Conservation (phyloP, 2,888 invertebrate species). For the Cacoxenus indagator region DNA sequence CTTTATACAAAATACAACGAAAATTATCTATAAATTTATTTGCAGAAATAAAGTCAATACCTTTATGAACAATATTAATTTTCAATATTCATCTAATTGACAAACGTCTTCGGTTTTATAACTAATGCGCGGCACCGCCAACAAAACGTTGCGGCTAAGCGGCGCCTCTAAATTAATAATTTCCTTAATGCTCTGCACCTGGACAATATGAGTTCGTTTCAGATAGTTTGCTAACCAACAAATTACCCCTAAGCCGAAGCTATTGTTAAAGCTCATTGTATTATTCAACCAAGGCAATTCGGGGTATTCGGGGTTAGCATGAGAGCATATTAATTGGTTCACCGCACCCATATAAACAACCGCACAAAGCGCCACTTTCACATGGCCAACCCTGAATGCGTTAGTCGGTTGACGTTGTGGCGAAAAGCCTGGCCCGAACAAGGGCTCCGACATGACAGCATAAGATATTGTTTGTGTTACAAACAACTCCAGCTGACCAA, state of each 20-base stretch:
- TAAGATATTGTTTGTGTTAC: constrained; percentile 78
- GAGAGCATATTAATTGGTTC: constrained; percentile 73
- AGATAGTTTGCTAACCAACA: constrained; percentile 74
- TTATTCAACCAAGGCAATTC: constrained; percentile 82
- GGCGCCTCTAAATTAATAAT: constrained; percentile 66
- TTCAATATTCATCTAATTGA: too few relatives aligned
- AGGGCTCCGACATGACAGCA: constrained; percentile 69
- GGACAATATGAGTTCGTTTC: constrained; percentile 78
- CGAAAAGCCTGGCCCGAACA: constrained; percentile 85
- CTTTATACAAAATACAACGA: too few relatives aligned
- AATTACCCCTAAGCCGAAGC: constrained; percentile 79
- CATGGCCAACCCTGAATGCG: constrained; percentile 74
- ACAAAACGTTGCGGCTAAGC: constrained; percentile 44
- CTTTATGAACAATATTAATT: too few relatives aligned
- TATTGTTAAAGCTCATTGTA: constrained; percentile 85
- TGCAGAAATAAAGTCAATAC: too few relatives aligned
- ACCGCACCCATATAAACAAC: constrained; percentile 64
- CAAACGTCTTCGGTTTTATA: constrained; percentile 43
- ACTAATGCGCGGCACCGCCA: constrained; percentile 38
- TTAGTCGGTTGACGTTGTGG: constrained; percentile 74
- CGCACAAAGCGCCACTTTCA: constrained; percentile 77
- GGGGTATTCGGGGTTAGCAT: constrained; percentile 64
- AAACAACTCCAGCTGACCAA: constrained; percentile 93
- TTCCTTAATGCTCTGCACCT: constrained; percentile 75
- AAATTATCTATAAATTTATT: too few relatives aligned